Base-by-base conservation (phyloP, 2,797 vertebrate species). In the Myotis daubentonii region DNA sequence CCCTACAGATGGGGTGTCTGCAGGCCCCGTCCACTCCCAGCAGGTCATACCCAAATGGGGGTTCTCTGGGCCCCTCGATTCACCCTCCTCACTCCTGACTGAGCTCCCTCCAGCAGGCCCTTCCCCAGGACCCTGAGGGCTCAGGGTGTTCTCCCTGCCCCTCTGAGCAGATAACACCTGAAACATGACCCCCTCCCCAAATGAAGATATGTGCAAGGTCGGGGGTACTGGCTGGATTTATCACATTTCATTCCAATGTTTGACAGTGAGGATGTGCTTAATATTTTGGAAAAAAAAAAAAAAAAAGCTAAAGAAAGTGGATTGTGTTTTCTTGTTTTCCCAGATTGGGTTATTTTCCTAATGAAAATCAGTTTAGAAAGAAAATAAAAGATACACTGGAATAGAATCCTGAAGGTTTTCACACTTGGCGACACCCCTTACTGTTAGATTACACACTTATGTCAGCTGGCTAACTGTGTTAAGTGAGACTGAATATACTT, bases 21-120 rank as follows among this genome's bases (percentile, higher is more conserved):
- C 25, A 33, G 55, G 62, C 16, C 20, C n/a, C 0, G 0, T 20
- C 20, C 6, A 4, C 25, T 25, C 47, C 28, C 15, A 44, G 13
- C 28, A 8, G 30, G 22, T 10, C 5, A 1, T 2, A 4, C 10
- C 9, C n/a, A 38, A 11, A 17, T 0, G 1, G 30, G 1, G 6
- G 55, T 28, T 66, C 55, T 85, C 20, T 20, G 5, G 11, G 49
- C 16, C 6, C 53, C 92, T 25, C 33, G 30, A 23, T 22, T 66
- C 15, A 9, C 11, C n/a, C 33, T 70, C 51, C 36, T 20, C 12
- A 47, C 28, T 80, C 15, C 30, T 11, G 33, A 16, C 68, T n/a
- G 36, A 53, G 25, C 55, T 71, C 19, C 80, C n/a, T 20, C 30
- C 60, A 47, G 1, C 4, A 41, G 82, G 60, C 15, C 16, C 55